Evolutionary conservation across 2,113 vertebrate genomes (phyloP).

Genomic region (Vulpes vulpes): DNA sequence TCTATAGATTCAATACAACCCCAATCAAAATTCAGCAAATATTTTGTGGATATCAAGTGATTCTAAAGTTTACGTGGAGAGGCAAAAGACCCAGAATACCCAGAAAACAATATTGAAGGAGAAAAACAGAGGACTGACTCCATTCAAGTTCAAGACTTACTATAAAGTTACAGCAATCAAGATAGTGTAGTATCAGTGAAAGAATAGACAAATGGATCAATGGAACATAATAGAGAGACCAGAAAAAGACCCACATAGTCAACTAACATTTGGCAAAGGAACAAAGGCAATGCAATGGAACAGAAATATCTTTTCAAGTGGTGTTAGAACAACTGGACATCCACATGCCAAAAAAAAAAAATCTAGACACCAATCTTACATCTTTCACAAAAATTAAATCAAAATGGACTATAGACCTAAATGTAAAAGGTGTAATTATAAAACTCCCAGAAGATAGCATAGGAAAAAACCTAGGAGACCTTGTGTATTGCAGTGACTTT

Average conservation of each 20-base stretch:
- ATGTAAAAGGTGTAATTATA: background rate
- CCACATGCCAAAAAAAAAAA: background rate
- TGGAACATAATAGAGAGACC: background rate
- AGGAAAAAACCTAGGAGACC: background rate
- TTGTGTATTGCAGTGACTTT: background rate
- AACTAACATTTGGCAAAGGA: background rate
- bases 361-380: background rate
- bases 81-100: background rate
- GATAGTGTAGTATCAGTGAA: background rate
- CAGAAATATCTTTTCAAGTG: background rate
- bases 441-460: background rate
- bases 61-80: background rate
- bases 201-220: background rate
- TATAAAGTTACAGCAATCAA: background rate
- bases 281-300: background rate
- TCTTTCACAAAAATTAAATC: background rate
- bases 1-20: background rate
- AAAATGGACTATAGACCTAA: background rate
- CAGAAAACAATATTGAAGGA: background rate
- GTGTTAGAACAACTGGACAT: background rate
- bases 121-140: background rate
- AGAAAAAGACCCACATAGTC: background rate
- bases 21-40: background rate
- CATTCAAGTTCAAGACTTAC: background rate
- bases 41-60: background rate